A percentile compares a stretch with the other conserved stretches of the same genome.
These are phyloP conservation scores for Drosophila subpulchrella DNA, from an alignment of 1,140 invertebrate genomes.

Conservation along the genomic window DNA sequence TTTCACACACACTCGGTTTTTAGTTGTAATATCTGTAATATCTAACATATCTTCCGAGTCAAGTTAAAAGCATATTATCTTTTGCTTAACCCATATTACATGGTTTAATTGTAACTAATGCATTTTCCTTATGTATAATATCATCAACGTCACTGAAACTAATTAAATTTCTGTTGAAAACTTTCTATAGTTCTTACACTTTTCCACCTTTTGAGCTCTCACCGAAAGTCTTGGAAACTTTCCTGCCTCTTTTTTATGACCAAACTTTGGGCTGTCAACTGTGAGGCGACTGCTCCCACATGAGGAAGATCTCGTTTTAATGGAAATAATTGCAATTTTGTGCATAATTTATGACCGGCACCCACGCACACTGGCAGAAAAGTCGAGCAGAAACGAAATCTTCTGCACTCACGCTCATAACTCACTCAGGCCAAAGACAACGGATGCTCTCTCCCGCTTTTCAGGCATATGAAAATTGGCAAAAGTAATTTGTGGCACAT, in stretches of 20 bases:
- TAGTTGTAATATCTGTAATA: too few species aligned
- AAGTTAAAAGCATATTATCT: background rate
- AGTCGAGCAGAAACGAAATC: conserved; percentile 16
- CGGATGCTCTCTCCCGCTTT: conserved; percentile 23
- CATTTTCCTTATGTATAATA: background rate
- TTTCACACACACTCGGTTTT: too few species aligned
- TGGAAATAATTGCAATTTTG: conserved; percentile 79
- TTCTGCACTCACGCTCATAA: conserved; percentile 26
- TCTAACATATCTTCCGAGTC: too few species aligned
- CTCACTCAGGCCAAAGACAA: conserved; percentile 48
- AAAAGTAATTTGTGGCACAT: conserved; percentile 76
- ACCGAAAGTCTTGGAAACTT: conserved; percentile 8
- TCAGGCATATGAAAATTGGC: conserved; percentile 42
- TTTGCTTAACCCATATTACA: background rate
- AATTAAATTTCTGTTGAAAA: background rate
- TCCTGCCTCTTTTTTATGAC: background rate
- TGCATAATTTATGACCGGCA: conserved; percentile 69
- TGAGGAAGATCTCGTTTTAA: conserved; percentile 53
- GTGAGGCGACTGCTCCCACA: conserved; percentile 17
- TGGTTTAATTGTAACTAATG: background rate
- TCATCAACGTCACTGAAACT: background rate
- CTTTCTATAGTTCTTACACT: background rate
- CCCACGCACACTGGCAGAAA: conserved; percentile 35
- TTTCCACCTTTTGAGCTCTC: conserved; percentile 7
- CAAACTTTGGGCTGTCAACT: conserved; percentile 33